These are phyloP conservation scores for Anser brachyrhynchus DNA, from an alignment of 2,113 vertebrate species.

Conservation along the genomic window DNA sequence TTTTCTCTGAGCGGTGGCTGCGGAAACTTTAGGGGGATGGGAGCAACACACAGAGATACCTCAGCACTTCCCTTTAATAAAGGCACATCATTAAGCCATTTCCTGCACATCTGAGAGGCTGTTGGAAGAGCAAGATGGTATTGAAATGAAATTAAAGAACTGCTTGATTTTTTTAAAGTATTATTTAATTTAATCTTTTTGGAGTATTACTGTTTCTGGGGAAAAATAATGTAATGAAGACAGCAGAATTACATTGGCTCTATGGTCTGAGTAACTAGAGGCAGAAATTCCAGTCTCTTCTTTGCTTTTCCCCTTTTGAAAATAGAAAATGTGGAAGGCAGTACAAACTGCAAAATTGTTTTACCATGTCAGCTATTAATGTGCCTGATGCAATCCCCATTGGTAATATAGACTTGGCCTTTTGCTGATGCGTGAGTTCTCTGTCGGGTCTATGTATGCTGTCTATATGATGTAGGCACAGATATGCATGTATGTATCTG, in stretches of 20 bases:
- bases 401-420: background rate
- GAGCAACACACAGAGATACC: slow-evolving; percentile 1
- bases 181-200: slow-evolving; percentile 70
- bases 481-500: background rate
- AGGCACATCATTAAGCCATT: slow-evolving; percentile 49
- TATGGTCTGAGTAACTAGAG: slow-evolving; percentile 38
- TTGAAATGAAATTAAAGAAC: slow-evolving; percentile 70
- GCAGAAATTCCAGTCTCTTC: slow-evolving; percentile 6
- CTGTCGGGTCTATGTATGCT: background rate
- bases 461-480: background rate
- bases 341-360: background rate
- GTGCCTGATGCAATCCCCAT: background rate
- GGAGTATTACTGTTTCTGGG: slow-evolving; percentile 40
- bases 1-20: background rate
- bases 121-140: slow-evolving; percentile 40
- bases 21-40: slow-evolving; percentile 19
- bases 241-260: slow-evolving; percentile 34
- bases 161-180: slow-evolving; percentile 17
- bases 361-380: background rate
- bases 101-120: slow-evolving; percentile 57
- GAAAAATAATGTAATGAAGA: slow-evolving; percentile 64
- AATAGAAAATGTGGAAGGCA: background rate
- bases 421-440: background rate
- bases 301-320: slow-evolving; percentile 9
- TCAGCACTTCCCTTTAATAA: slow-evolving; percentile 35